A percentile compares a stretch with the other conserved stretches of the same genome.
phyloP scores from a whole-genome alignment of 1,140 invertebrate genomes.

The Lycorma delicatula region DNA sequence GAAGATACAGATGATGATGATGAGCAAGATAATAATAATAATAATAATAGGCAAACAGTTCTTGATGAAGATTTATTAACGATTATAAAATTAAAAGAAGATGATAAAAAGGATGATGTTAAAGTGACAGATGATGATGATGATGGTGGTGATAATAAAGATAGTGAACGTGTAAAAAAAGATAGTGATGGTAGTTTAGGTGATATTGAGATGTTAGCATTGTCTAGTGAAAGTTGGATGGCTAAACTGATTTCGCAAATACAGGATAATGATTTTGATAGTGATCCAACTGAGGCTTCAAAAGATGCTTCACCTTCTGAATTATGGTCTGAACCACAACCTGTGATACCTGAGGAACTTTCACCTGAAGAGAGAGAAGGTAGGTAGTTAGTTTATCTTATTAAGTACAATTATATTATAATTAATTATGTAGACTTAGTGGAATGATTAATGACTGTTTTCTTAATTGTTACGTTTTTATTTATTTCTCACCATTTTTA shows the following conservation, averaged over 20 bases:
- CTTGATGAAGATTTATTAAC: not conserved
- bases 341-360: not conserved
- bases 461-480: too few relatives aligned
- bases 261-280: constrained; percentile 1
- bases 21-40: not conserved
- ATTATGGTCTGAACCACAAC: not conserved
- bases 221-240: not conserved
- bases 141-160: not conserved
- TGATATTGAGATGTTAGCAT: not conserved
- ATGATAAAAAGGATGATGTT: not conserved
- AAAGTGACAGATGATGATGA: not conserved
- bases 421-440: too few relatives aligned
- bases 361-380: not conserved
- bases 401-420: too few relatives aligned
- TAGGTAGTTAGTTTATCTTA: too few relatives aligned
- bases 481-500: too few relatives aligned
- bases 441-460: too few relatives aligned
- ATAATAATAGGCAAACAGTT: not conserved
- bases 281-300: not conserved
- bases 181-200: not conserved
- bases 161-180: not conserved
- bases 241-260: not conserved
- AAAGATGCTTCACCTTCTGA: not conserved
- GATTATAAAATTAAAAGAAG: not conserved
- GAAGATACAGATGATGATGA: too few relatives aligned